Evolutionary conservation across 2,888 invertebrate species (phyloP).

Genomic region (Heliconius aoede): DNA sequence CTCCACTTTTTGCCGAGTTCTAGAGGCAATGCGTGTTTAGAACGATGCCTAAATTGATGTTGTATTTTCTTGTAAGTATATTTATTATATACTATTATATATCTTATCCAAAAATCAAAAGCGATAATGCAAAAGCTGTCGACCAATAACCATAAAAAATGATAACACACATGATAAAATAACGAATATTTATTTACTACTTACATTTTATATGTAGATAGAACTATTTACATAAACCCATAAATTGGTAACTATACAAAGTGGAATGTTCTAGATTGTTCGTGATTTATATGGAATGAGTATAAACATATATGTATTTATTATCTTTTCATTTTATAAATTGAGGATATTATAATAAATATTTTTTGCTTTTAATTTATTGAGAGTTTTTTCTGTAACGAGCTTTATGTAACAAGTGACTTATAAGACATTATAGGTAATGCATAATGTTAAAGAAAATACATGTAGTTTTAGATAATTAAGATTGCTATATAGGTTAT

Average conservation of each 20-base stretch:
- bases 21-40: too few relatives aligned
- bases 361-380: not conserved
- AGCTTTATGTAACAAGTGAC: not conserved
- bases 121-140: conserved; percentile 18
- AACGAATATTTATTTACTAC: conserved; percentile 41
- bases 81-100: too few relatives aligned
- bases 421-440: not conserved
- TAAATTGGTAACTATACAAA: conserved; percentile 42
- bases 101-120: conserved; percentile 25
- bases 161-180: conserved; percentile 26
- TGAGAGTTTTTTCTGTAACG: not conserved
- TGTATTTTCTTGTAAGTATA: too few relatives aligned
- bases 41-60: too few relatives aligned
- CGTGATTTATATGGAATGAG: conserved; percentile 24
- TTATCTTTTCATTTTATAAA: not conserved
- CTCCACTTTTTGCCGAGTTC: too few relatives aligned
- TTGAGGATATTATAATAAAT: not conserved
- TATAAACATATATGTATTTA: not conserved
- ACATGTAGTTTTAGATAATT: not conserved
- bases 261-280: conserved; percentile 51
- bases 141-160: conserved; percentile 20
- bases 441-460: not conserved
- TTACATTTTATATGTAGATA: conserved; percentile 31
- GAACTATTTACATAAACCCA: conserved; percentile 52
- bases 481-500: too few relatives aligned